Percentiles rank a stretch among this genome's conserved stretches.
Conservation (phyloP, 2,113 vertebrate species). For the Pangasianodon gigas region DNA sequence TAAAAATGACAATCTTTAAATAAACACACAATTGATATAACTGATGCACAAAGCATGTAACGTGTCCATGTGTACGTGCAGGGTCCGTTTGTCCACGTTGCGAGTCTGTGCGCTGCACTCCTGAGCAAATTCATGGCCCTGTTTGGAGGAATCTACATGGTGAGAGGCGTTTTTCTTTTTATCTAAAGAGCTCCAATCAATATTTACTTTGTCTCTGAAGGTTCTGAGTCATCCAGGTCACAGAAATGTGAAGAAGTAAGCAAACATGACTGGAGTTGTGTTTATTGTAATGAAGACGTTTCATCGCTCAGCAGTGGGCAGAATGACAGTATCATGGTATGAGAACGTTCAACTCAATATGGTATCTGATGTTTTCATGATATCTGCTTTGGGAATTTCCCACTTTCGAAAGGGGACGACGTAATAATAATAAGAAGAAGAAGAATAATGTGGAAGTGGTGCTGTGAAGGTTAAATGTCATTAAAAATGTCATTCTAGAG, state of each 20-base stretch:
- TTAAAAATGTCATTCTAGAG: too few species aligned
- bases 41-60: background rate
- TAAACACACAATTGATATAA: background rate
- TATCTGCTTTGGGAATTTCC: background rate
- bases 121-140: constrained; percentile 94
- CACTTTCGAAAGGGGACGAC: too few species aligned
- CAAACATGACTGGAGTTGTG: background rate
- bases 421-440: background rate
- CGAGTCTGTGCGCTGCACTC: constrained; percentile 90
- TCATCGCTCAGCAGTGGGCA: background rate
- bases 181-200: background rate
- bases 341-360: background rate
- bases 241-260: background rate
- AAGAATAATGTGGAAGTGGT: background rate
- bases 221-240: background rate
- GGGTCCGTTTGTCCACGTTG: constrained; percentile 87
- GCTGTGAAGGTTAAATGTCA: background rate
- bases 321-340: background rate
- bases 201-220: background rate
- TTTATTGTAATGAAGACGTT: background rate
- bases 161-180: constrained; percentile 62
- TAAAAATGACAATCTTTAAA: background rate
- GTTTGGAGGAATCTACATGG: constrained; percentile 92
- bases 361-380: background rate
- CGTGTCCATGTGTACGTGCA: constrained; percentile 37